Evolutionary conservation across 2,113 vertebrate species (phyloP).

Genomic region (Hippocampus abdominalis): DNA sequence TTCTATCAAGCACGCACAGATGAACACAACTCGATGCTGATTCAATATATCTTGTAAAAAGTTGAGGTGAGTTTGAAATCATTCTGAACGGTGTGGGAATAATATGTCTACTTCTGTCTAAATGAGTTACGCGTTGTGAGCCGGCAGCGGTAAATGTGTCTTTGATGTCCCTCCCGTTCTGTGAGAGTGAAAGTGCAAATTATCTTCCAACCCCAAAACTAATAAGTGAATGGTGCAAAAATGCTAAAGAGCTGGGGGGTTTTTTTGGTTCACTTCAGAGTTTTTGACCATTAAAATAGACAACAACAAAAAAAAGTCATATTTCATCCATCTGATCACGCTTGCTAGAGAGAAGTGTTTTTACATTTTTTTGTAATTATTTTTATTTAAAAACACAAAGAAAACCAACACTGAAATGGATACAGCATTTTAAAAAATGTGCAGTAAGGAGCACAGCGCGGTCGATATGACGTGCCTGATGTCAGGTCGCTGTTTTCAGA

Average conservation of each 20-base stretch:
- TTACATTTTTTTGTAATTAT: not conserved
- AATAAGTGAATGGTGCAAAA: not conserved
- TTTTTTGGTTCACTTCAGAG: not conserved
- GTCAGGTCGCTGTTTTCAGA: constrained; percentile 7
- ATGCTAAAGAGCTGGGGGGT: not conserved
- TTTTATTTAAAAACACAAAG: not conserved
- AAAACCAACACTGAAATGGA: not conserved
- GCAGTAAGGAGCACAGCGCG: not conserved
- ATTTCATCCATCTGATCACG: no score
- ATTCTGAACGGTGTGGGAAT: no score
- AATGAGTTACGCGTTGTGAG: no score
- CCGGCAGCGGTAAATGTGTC: no score
- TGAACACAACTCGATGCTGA: not conserved
- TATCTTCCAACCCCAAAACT: not conserved
- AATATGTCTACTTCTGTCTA: no score
- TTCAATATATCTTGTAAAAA: not conserved
- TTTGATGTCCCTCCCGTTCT: no score
- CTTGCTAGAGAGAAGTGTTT: not conserved
- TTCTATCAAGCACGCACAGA: no score
- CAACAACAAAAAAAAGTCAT: not conserved
- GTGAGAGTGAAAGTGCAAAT: not conserved
- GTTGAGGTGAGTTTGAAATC: no score
- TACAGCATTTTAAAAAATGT: constrained; percentile 6
- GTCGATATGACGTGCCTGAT: not conserved
- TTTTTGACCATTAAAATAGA: not conserved